A percentile compares a stretch with the other conserved stretches of the same genome.
Evolutionary conservation across 2,113 vertebrate species (phyloP).

Genomic region (Cryptomyrus ogoouensis): DNA sequence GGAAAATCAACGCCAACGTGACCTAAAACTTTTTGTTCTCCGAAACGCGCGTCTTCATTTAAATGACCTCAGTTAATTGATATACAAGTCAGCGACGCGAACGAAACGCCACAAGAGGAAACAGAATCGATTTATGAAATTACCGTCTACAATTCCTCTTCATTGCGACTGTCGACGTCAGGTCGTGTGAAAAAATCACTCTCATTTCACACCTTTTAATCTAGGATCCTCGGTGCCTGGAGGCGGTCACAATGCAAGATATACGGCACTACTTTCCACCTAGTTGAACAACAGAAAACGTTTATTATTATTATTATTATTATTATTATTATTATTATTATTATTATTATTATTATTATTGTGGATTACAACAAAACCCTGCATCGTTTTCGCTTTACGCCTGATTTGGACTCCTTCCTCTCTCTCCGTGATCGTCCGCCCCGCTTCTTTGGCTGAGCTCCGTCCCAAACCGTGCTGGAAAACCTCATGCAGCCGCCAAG

Average conservation of each 20-base stretch:
- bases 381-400: background rate
- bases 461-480: constrained; percentile 54
- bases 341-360: constrained; percentile 31
- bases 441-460: constrained; percentile 52
- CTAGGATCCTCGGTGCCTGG: constrained; percentile 24
- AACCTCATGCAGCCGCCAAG: constrained; percentile 82
- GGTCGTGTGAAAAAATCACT: constrained; percentile 32
- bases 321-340: constrained; percentile 32
- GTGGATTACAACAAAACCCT: constrained; percentile 45
- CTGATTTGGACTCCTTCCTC: constrained; percentile 35
- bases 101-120: background rate
- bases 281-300: constrained; percentile 44
- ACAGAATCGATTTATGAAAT: constrained; percentile 8
- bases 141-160: constrained; percentile 33
- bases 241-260: constrained; percentile 53
- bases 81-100: background rate
- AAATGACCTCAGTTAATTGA: background rate
- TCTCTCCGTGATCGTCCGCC: constrained; percentile 35
- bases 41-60: background rate
- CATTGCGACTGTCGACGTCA: constrained; percentile 8
- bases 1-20: background rate
- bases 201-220: constrained; percentile 33
- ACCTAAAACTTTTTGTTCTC: background rate
- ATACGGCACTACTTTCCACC: constrained; percentile 45
- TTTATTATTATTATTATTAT: constrained; percentile 5